A percentile compares a stretch with the other conserved stretches of the same genome.
Conservation (phyloP, 2,888 invertebrate species). For the Cyaniris semiargus region DNA sequence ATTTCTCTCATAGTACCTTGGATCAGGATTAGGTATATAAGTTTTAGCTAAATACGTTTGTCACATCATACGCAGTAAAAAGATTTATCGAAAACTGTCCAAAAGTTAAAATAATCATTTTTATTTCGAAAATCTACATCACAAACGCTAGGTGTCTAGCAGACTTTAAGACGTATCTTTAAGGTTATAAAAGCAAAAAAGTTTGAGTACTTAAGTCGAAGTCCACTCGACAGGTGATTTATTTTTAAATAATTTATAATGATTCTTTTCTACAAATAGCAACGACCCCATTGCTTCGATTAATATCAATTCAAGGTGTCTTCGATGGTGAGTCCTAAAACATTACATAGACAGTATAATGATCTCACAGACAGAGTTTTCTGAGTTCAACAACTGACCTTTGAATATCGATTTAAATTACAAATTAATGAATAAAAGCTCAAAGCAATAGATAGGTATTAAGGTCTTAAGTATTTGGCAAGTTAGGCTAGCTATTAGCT, state of each 20-base stretch:
- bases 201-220: not conserved
- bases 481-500: too few species aligned
- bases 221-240: not conserved
- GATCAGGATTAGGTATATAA: too few species aligned
- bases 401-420: constrained; percentile 18
- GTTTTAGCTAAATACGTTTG: too few species aligned
- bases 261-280: not conserved
- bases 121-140: not conserved
- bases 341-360: not conserved
- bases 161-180: not conserved
- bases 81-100: too few species aligned
- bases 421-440: not conserved
- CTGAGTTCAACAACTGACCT: constrained; percentile 25
- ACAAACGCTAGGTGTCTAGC: too few species aligned
- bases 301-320: constrained; percentile 7
- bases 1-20: too few species aligned
- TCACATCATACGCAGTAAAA: too few species aligned
- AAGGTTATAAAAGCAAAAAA: not conserved
- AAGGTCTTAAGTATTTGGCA: not conserved
- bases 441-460: not conserved
- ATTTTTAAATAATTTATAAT: not conserved
- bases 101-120: not conserved
- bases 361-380: not conserved
- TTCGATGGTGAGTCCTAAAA: not conserved
- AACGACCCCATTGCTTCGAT: not conserved